Conservation (phyloP, 1,140 invertebrate species). For the Helicoverpa armigera region DNA sequence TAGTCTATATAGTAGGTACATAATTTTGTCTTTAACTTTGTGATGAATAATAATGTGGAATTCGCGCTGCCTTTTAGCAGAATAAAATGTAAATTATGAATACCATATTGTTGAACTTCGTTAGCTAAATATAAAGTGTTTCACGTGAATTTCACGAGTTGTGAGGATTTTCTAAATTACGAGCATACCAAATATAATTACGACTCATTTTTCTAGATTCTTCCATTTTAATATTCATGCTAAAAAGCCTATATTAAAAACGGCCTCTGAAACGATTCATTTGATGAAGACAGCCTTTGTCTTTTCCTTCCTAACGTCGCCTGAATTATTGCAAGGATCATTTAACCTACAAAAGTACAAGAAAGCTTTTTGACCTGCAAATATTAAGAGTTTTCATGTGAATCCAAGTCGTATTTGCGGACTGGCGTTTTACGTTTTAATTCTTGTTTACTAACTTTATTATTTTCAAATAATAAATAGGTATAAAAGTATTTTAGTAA, state of each 20-base stretch:
- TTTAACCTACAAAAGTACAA: neutral
- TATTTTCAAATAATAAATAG: neutral
- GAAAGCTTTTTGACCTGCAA: conserved; percentile 2
- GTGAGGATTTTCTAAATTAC: neutral
- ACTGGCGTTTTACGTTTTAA: no score
- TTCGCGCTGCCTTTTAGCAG: no score
- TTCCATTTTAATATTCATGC: conserved; percentile 4
- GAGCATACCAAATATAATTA: conserved; percentile 2
- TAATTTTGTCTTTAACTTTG: no score
- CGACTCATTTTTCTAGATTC: conserved; percentile 13
- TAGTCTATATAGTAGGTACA: no score
- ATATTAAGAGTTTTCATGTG: neutral
- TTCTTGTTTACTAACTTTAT: no score
- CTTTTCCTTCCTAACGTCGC: conserved; percentile 2
- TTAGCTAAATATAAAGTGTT: no score
- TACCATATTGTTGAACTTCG: no score
- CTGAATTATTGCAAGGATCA: conserved; percentile 24
- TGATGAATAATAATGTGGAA: no score
- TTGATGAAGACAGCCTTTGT: neutral
- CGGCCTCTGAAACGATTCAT: conserved; percentile 7
- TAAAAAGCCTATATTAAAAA: conserved; percentile 20
- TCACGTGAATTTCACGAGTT: neutral
- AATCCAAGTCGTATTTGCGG: neutral
- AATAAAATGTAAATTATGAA: no score
- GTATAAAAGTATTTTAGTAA: no score